Evolutionary conservation across 2,888 invertebrate genomes (phyloP).

Genomic region (Apodemia mormo): DNA sequence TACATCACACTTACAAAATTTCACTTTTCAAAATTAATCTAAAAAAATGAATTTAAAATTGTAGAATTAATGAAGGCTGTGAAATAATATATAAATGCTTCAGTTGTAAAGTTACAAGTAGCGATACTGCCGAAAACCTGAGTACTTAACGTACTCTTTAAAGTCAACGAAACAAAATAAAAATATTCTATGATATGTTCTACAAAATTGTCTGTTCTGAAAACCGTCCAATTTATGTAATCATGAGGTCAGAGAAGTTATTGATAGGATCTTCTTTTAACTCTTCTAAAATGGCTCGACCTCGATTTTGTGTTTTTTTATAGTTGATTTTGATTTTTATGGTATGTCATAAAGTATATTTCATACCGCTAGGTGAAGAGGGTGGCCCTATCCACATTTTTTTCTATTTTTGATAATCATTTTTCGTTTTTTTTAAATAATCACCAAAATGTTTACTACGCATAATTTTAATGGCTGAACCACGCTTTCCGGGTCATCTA

Average conservation of each 20-base stretch:
- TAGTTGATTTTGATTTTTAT: no score
- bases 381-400: no score
- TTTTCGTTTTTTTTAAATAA: no score
- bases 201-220: not conserved
- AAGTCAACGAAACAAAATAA: conserved; percentile 7
- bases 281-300: no score
- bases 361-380: no score
- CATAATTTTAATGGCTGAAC: no score
- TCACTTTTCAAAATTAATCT: conserved; percentile 3
- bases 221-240: not conserved
- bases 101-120: not conserved
- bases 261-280: no score
- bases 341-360: no score
- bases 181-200: not conserved
- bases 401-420: no score
- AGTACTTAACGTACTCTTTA: not conserved
- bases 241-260: conserved; percentile 33
- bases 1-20: not conserved
- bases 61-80: conserved; percentile 74
- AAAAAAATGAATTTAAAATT: conserved; percentile 17
- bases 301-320: no score
- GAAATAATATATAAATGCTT: conserved; percentile 56
- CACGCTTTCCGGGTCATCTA: no score
- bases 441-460: no score
- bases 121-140: conserved; percentile 1